phyloP scores from a whole-genome alignment of 1,140 invertebrate species.

The Drosophila serrata region DNA sequence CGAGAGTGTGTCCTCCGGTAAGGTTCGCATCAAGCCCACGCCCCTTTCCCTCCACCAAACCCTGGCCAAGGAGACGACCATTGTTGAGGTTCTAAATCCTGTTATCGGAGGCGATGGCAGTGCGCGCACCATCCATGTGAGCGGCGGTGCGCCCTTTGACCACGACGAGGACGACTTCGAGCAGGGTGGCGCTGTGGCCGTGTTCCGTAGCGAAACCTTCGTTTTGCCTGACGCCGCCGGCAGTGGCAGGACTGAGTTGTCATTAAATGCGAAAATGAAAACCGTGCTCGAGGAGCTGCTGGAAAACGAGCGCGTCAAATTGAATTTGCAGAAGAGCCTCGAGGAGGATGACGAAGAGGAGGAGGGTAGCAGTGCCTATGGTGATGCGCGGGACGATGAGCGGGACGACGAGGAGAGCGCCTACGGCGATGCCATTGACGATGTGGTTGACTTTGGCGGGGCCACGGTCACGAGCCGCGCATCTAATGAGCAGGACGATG shows the following conservation, averaged over 20 bases:
- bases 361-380: constrained; percentile 45
- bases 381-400: constrained; percentile 63
- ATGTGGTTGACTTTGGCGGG: constrained; percentile 74
- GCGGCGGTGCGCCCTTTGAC: constrained; percentile 64
- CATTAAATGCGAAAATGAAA: constrained; percentile 85
- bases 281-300: constrained; percentile 84
- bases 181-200: constrained; percentile 42
- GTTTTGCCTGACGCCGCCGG: constrained; percentile 54
- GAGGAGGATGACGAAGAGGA: constrained; percentile 58
- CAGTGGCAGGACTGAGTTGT: constrained; percentile 71
- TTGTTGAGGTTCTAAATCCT: constrained; percentile 84
- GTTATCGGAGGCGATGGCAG: constrained; percentile 79
- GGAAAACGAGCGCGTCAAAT: constrained; percentile 85
- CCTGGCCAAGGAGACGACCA: constrained; percentile 81
- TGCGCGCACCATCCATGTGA: constrained; percentile 77
- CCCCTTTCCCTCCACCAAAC: constrained; percentile 77
- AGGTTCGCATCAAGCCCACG: constrained; percentile 75
- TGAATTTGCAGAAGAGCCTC: constrained; percentile 85
- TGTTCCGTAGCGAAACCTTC: constrained; percentile 81
- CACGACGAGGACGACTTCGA: constrained; percentile 48
- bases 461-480: constrained; percentile 20
- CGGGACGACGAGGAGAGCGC: constrained; percentile 70
- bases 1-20: constrained; percentile 73
- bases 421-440: constrained; percentile 74
- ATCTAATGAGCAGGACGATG: constrained; percentile 53